Evolutionary conservation across 2,113 vertebrate species (phyloP).

Genomic region (Dipodomys stephensi): DNA sequence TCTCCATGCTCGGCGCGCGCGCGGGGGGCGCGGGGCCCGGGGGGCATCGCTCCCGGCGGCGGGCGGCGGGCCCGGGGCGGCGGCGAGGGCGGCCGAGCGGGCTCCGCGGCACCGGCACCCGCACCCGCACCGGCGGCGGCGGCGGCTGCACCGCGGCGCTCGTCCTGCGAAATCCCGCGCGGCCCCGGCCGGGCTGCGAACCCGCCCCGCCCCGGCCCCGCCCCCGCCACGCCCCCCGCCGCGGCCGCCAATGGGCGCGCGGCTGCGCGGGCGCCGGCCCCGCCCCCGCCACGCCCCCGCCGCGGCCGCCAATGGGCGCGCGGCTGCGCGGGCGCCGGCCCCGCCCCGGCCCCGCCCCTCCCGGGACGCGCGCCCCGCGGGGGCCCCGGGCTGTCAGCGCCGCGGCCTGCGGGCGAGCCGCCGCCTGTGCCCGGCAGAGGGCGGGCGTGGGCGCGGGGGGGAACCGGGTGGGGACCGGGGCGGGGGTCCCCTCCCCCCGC

Average conservation of each 20-base stretch:
- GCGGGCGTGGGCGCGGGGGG: neutral
- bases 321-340: too few relatives aligned
- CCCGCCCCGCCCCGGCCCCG: slow-evolving; percentile 81
- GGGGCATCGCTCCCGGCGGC: slow-evolving; percentile 79
- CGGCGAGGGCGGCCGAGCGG: neutral
- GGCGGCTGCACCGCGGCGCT: slow-evolving; percentile 80
- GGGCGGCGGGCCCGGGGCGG: slow-evolving; percentile 34
- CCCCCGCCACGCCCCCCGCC: slow-evolving; percentile 61
- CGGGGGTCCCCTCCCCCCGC: too few relatives aligned
- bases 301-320: too few relatives aligned
- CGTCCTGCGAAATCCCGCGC: slow-evolving; percentile 86
- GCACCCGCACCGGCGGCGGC: too few relatives aligned
- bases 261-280: slow-evolving; percentile 33
- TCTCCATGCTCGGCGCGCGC: slow-evolving; percentile 96
- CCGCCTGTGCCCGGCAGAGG: too few relatives aligned
- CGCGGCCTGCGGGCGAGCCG: neutral
- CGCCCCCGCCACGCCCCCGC: neutral
- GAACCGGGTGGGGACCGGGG: too few relatives aligned
- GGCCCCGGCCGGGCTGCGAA: slow-evolving; percentile 86
- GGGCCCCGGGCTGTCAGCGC: neutral
- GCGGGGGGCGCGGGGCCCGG: slow-evolving; percentile 64
- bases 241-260: neutral
- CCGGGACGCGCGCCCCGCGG: neutral
- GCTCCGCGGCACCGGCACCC: too few relatives aligned
- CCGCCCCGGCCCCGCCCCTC: neutral